phyloP scores from a whole-genome alignment of 2,797 vertebrate genomes.

The Adelosebastes latens region DNA sequence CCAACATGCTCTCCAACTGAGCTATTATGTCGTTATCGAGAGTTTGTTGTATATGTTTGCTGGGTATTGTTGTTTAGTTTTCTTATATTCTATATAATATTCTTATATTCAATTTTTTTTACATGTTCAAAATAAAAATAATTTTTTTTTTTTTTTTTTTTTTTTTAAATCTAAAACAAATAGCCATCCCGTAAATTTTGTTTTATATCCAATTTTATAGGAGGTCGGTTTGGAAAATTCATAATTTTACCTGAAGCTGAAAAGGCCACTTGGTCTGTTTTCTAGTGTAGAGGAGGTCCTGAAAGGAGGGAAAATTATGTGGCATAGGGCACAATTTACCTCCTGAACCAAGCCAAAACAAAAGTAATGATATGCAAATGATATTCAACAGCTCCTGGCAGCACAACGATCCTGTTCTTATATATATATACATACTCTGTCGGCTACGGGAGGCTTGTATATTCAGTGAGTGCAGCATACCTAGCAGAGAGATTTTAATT shows the following conservation, averaged over 20 bases:
- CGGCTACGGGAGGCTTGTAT: slow-evolving; percentile 17
- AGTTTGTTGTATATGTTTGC: neutral
- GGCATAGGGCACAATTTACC: slow-evolving; percentile 34
- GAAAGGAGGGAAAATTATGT: slow-evolving; percentile 9
- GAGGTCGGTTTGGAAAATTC: neutral
- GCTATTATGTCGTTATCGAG: too few relatives aligned
- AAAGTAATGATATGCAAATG: slow-evolving; percentile 69
- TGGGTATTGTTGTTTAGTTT: neutral
- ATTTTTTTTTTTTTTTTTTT: too few relatives aligned
- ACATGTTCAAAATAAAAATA: too few relatives aligned
- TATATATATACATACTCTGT: slow-evolving; percentile 3
- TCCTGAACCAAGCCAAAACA: slow-evolving; percentile 39
- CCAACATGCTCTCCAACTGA: neutral
- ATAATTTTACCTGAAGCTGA: slow-evolving; percentile 18
- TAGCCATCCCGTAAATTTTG: neutral
- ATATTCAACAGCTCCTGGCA: slow-evolving; percentile 55
- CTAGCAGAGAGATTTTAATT: slow-evolving; percentile 51
- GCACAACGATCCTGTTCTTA: slow-evolving; percentile 42
- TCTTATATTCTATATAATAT: too few relatives aligned
- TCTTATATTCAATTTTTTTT: too few relatives aligned
- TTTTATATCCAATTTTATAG: neutral
- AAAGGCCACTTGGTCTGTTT: slow-evolving; percentile 7
- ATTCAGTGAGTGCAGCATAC: slow-evolving; percentile 23
- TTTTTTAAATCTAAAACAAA: too few relatives aligned
- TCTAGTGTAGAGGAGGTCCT: neutral